Conservation (phyloP, 2,888 invertebrate species). For the Capitulum mitella region DNA sequence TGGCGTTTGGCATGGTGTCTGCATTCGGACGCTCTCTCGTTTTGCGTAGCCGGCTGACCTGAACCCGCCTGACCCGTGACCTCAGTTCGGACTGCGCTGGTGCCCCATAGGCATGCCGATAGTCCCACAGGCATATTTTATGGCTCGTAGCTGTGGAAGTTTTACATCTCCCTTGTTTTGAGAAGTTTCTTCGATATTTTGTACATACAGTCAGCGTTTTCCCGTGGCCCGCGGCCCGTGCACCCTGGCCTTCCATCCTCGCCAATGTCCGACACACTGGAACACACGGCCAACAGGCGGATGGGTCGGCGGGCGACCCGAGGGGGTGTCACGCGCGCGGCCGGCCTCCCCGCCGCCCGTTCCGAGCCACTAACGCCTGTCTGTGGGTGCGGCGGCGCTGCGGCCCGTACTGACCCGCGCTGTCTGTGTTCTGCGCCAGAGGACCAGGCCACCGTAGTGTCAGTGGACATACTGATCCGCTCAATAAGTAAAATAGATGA, state of each 20-base stretch:
- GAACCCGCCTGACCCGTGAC: too few species aligned
- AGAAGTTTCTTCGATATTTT: too few species aligned
- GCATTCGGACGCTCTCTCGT: neutral
- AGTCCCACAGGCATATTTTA: too few species aligned
- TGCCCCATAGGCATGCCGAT: too few species aligned
- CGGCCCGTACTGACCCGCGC: too few species aligned
- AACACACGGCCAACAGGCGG: neutral
- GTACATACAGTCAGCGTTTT: too few species aligned
- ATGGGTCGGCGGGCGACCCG: neutral
- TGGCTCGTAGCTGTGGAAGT: too few species aligned
- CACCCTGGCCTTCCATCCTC: too few species aligned
- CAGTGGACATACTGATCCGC: conserved; percentile 91
- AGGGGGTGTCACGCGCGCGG: neutral
- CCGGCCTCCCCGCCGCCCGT: neutral
- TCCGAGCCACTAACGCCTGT: conserved; percentile 46
- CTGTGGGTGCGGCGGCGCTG: too few species aligned
- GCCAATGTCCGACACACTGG: neutral
- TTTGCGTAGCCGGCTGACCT: neutral
- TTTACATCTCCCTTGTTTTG: too few species aligned
- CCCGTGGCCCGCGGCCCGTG: too few species aligned
- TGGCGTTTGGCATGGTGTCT: neutral
- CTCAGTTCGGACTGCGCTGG: too few species aligned
- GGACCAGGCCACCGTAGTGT: conserved; percentile 62
- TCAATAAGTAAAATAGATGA: conserved; percentile 99
- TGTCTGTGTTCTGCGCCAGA: conserved; percentile 44